Conservation (phyloP, 1,140 invertebrate genomes). For the Aphelinus certus region DNA sequence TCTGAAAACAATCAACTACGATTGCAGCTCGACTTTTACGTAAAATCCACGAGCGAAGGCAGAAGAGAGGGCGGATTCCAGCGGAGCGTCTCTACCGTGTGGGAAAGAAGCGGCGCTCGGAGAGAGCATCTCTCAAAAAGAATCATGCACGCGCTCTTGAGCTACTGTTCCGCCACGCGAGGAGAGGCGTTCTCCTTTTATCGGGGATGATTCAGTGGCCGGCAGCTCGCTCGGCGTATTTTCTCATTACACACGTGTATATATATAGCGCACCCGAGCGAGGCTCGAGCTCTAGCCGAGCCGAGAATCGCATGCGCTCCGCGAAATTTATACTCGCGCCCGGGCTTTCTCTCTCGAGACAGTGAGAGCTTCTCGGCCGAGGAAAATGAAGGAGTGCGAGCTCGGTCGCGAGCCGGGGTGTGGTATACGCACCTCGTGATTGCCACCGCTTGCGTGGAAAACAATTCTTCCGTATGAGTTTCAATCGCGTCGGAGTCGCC, state of each 20-base stretch:
- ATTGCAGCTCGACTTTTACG: no score
- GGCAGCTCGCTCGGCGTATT: constrained; percentile 11
- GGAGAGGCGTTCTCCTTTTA: neutral
- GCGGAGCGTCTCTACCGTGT: constrained; percentile 12
- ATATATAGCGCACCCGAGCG: neutral
- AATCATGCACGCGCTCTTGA: neutral
- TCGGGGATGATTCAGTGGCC: constrained; percentile 24
- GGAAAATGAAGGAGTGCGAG: neutral
- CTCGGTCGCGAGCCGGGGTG: no score
- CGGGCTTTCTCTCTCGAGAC: neutral
- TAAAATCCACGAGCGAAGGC: no score
- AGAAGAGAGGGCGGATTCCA: constrained; percentile 43
- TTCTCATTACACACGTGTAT: neutral
- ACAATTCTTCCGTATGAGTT: no score
- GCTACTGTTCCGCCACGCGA: no score
- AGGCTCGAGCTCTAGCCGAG: neutral
- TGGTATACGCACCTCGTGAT: no score
- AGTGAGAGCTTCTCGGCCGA: constrained; percentile 14
- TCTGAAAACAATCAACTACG: no score
- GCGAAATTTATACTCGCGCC: neutral
- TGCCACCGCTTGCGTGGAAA: no score
- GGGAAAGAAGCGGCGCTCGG: neutral
- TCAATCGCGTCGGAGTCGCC: no score
- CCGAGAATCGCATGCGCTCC: neutral
- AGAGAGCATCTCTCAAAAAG: neutral